Conservation (phyloP, 2,888 invertebrate genomes). For the Pollenia amentaria region DNA sequence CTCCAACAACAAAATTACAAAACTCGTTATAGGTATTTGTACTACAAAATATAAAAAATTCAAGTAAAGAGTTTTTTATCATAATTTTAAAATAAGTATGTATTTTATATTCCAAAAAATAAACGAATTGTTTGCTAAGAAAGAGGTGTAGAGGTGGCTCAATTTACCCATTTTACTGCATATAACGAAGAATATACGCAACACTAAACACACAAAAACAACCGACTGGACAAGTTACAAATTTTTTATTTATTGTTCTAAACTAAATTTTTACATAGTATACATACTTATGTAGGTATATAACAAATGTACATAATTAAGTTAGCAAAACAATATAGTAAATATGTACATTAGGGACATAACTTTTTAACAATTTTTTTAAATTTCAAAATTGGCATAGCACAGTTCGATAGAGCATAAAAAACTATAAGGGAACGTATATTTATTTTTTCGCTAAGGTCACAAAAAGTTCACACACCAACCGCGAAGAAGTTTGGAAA, state of each 20-base stretch:
- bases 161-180: no score
- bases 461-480: no score
- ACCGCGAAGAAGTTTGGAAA: no score
- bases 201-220: background rate
- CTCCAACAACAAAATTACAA: conserved; percentile 52
- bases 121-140: background rate
- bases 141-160: background rate
- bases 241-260: conserved; percentile 11
- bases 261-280: background rate
- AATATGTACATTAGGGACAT: no score
- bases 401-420: no score
- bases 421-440: no score
- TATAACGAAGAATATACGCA: background rate
- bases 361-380: no score
- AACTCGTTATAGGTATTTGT: conserved; percentile 37
- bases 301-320: no score
- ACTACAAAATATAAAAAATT: background rate
- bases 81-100: background rate
- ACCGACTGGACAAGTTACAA: conserved; percentile 15
- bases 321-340: no score
- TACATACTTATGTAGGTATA: no score
- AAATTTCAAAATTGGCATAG: no score
- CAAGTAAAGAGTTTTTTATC: conserved; percentile 21
- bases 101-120: background rate
- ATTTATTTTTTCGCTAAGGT: no score